A percentile compares a stretch with the other conserved stretches of the same genome.
Conservation (phyloP, 2,888 invertebrate genomes). For the Tinea semifulvella region DNA sequence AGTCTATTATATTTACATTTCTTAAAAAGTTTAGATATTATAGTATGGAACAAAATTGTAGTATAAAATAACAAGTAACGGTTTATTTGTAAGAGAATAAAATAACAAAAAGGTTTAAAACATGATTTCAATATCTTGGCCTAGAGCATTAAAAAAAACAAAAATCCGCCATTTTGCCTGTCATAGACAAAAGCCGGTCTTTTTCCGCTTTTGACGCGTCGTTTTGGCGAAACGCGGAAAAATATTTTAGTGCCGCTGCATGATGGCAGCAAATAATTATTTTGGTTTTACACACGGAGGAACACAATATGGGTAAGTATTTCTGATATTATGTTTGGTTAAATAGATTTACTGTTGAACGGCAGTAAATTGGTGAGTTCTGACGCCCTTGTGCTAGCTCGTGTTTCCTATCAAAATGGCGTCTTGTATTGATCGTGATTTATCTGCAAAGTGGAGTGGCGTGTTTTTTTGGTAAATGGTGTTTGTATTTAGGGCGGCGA, state of each 20-base stretch:
- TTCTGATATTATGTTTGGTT: slow-evolving; percentile 15
- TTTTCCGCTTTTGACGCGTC: slow-evolving; percentile 54
- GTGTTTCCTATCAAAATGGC: slow-evolving; percentile 58
- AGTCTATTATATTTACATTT: too few relatives aligned
- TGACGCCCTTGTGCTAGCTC: slow-evolving; percentile 22
- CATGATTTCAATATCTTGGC: too few relatives aligned
- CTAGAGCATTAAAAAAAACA: background rate
- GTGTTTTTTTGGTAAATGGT: slow-evolving; percentile 18
- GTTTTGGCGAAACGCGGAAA: slow-evolving; percentile 53
- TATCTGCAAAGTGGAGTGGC: slow-evolving; percentile 30
- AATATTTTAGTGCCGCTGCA: slow-evolving; percentile 48
- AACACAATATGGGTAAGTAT: slow-evolving; percentile 86
- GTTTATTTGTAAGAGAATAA: too few relatives aligned
- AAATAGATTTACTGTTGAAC: background rate
- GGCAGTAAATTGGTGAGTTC: background rate
- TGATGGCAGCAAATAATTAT: slow-evolving; percentile 93
- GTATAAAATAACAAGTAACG: too few relatives aligned
- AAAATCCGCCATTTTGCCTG: slow-evolving; percentile 1
- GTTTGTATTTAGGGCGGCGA: slow-evolving; percentile 67
- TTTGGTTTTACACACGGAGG: slow-evolving; percentile 94
- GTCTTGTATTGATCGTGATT: slow-evolving; percentile 26
- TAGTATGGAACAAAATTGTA: too few relatives aligned
- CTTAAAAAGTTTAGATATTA: too few relatives aligned
- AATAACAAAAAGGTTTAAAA: too few relatives aligned
- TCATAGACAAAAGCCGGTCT: slow-evolving; percentile 36